A percentile compares a stretch with the other conserved stretches of the same genome.
These are phyloP conservation scores for Ptilodon capucinus DNA, from an alignment of 2,888 invertebrate species.

Conservation along the genomic window DNA sequence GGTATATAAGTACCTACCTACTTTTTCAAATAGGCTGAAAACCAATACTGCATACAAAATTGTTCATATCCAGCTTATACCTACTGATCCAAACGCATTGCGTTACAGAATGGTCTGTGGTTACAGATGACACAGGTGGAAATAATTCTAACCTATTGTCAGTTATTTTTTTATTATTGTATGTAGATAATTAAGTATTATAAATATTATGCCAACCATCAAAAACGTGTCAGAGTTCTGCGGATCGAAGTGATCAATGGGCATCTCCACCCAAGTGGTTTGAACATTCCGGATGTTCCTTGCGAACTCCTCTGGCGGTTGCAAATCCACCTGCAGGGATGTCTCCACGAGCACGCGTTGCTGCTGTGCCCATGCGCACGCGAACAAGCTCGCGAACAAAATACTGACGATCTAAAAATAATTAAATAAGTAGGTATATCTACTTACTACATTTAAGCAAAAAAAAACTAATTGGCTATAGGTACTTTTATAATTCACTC, in stretches of 20 bases:
- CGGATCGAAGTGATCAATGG: constrained; percentile 82
- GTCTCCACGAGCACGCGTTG: constrained; percentile 43
- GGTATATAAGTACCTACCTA: too few species aligned
- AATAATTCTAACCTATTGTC: not conserved
- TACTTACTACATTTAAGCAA: too few species aligned
- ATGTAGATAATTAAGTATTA: too few species aligned
- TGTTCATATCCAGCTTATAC: too few species aligned
- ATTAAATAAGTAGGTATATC: not conserved
- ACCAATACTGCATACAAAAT: too few species aligned
- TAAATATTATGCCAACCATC: constrained; percentile 70
- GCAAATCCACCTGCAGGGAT: constrained; percentile 61
- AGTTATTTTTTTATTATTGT: too few species aligned
- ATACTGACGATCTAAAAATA: constrained; percentile 42
- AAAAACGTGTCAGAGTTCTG: constrained; percentile 76
- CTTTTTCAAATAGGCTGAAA: too few species aligned
- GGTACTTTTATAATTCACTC: constrained; percentile 14
- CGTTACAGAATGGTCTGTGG: too few species aligned
- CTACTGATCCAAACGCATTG: too few species aligned
- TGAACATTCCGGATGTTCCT: constrained; percentile 41
- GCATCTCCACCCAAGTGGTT: constrained; percentile 76
- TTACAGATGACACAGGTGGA: too few species aligned
- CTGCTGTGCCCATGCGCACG: constrained; percentile 40
- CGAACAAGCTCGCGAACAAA: constrained; percentile 31
- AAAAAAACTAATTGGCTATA: not conserved
- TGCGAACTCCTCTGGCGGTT: constrained; percentile 59